Percentiles rank a stretch among this genome's conserved stretches.
phyloP scores from a whole-genome alignment of 1,140 invertebrate species.

The Pollicipes pollicipes region DNA sequence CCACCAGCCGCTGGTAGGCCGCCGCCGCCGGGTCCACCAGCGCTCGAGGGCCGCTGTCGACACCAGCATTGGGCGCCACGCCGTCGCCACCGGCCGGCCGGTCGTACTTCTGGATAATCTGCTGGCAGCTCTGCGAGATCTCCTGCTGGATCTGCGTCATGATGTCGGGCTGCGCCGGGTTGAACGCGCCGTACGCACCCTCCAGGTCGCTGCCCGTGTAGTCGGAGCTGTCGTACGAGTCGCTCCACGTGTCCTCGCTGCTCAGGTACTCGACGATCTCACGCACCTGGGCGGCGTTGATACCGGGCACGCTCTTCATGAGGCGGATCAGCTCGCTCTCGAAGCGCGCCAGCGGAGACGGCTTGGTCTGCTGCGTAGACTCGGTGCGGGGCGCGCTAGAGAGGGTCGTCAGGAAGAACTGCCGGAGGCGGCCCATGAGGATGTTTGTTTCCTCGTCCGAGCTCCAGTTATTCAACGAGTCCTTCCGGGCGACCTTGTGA shows the following conservation, averaged over 20 bases:
- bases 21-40: background rate
- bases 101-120: slow-evolving; percentile 72
- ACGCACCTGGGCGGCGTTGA: slow-evolving; percentile 68
- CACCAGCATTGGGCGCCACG: background rate
- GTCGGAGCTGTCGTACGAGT: slow-evolving; percentile 75
- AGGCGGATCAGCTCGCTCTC: slow-evolving; percentile 70
- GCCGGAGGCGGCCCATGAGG: slow-evolving; percentile 85
- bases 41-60: background rate
- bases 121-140: slow-evolving; percentile 67
- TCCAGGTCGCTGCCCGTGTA: slow-evolving; percentile 76
- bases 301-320: slow-evolving; percentile 81
- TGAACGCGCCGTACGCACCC: slow-evolving; percentile 31
- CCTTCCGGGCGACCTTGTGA: slow-evolving; percentile 47
- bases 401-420: slow-evolving; percentile 49
- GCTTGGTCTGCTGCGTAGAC: slow-evolving; percentile 32
- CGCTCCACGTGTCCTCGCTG: slow-evolving; percentile 79
- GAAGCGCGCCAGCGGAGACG: slow-evolving; percentile 66
- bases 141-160: slow-evolving; percentile 57
- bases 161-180: slow-evolving; percentile 29
- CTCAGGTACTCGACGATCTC: slow-evolving; percentile 81
- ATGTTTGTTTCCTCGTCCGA: slow-evolving; percentile 82
- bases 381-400: slow-evolving; percentile 13
- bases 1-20: background rate
- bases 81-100: background rate
- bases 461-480: slow-evolving; percentile 83